Base-by-base conservation (phyloP, 1,140 invertebrate species). In the Drosophila virilis region DNA sequence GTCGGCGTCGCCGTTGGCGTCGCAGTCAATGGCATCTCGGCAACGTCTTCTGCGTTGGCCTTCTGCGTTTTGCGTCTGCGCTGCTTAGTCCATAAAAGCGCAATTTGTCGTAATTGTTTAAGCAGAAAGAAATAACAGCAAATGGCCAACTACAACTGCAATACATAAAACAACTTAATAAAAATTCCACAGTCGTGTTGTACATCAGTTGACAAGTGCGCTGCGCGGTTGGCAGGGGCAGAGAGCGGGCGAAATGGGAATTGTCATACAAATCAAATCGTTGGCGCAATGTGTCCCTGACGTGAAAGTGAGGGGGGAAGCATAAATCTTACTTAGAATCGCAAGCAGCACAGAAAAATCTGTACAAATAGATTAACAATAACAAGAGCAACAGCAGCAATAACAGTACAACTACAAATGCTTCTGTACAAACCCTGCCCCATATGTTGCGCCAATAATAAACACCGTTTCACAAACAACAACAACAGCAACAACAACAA, bases 21-120 rank as follows among this genome's bases (percentile, higher is more conserved):
- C 65, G 50, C 17, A 13, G 55, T 35, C 38, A 32, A 1, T 13
- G 60, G 50, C 37, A 35, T 17, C 32, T 32, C n/a, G n/a, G 35
- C 52, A 10, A 10, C 51, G 33, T 57, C 51, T 50, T 46, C 40
- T 28, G 28, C 40, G 4, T 7, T 22, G 37, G 22, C 8, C 28
- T 17, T 10, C 17, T 58, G 28, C 40, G 8, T 7, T 17, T 15
- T 55, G 38, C 37, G 50, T 42, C 37, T 58, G 15, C 37, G 33
- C 28, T 37, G 35, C 58, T 52, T 50, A 78, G 83, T 89, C 88
- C 83, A 91, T 91, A 91, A 91, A 91, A 78, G 84, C 83, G 89
- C 88, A 91, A 91, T 91, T 91, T 91, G 88, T 91, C 88, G 88
- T 91, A 91, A 91, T 91, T 91, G 88, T 91, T 91, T 91, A 91